Conservation (phyloP, 2,113 vertebrate species). For the Pionites leucogaster region DNA sequence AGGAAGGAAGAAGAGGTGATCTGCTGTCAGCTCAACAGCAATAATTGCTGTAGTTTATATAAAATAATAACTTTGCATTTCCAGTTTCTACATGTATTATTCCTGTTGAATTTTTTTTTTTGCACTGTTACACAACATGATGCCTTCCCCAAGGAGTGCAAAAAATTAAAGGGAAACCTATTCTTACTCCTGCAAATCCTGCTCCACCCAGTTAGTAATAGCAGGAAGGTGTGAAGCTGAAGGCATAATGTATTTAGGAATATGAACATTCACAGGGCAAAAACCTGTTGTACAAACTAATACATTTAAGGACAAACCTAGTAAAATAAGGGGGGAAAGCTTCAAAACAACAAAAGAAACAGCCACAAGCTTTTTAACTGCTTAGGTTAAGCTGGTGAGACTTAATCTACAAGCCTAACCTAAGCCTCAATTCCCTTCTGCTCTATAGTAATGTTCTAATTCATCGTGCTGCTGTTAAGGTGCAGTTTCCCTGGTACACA, state of each 20-base stretch:
- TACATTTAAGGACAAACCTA: neutral
- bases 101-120: slow-evolving; percentile 72
- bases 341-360: neutral
- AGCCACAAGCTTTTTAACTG: neutral
- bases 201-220: slow-evolving; percentile 46
- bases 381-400: neutral
- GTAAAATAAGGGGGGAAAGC: neutral
- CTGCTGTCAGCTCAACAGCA: slow-evolving; percentile 61
- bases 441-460: neutral
- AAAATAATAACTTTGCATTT: slow-evolving; percentile 67
- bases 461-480: neutral
- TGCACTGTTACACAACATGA: slow-evolving; percentile 61
- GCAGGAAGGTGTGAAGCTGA: slow-evolving; percentile 26
- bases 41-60: slow-evolving; percentile 69
- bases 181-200: neutral
- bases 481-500: neutral
- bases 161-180: slow-evolving; percentile 19
- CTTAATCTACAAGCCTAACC: neutral
- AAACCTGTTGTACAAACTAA: neutral
- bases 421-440: neutral
- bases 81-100: slow-evolving; percentile 70
- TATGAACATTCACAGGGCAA: neutral
- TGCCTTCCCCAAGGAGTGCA: slow-evolving; percentile 29
- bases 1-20: slow-evolving; percentile 61
- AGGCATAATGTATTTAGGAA: neutral